Evolutionary conservation across 2,888 invertebrate species (phyloP).

Genomic region (Parapristionchus giblindavisi): DNA sequence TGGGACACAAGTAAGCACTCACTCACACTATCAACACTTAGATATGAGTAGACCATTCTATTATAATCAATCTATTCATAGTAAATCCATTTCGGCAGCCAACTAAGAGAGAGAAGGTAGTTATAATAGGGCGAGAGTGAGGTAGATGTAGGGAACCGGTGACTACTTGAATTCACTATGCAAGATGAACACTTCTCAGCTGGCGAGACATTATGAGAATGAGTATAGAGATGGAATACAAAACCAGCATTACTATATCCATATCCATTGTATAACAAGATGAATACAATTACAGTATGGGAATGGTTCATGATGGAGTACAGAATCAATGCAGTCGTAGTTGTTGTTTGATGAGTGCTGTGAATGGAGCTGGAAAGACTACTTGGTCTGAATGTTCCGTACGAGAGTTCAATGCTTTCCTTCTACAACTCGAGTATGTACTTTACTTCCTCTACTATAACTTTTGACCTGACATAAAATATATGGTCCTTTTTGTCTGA

Average conservation of each 20-base stretch:
- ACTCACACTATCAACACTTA: no score
- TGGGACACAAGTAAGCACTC: slow-evolving; percentile 69
- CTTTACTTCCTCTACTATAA: no score
- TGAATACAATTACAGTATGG: slow-evolving; percentile 60
- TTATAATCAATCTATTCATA: no score
- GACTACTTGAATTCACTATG: background rate
- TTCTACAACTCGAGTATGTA: slow-evolving; percentile 66
- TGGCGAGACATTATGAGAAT: no score
- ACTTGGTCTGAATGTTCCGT: slow-evolving; percentile 68
- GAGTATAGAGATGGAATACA: background rate
- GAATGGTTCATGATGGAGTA: slow-evolving; percentile 70
- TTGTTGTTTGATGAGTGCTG: slow-evolving; percentile 69
- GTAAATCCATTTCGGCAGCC: no score
- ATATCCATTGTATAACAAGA: background rate
- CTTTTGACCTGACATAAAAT: no score
- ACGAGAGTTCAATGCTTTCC: slow-evolving; percentile 68
- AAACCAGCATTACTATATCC: background rate
- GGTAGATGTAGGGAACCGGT: no score
- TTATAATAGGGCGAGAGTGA: no score
- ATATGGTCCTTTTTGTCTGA: no score
- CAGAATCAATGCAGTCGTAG: slow-evolving; percentile 67
- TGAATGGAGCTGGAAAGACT: slow-evolving; percentile 70
- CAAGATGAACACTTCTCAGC: no score
- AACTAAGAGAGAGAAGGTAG: no score
- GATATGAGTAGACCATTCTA: background rate